These are phyloP conservation scores for Trogon melanurus DNA, from an alignment of 2,113 vertebrate species.

Conservation along the genomic window DNA sequence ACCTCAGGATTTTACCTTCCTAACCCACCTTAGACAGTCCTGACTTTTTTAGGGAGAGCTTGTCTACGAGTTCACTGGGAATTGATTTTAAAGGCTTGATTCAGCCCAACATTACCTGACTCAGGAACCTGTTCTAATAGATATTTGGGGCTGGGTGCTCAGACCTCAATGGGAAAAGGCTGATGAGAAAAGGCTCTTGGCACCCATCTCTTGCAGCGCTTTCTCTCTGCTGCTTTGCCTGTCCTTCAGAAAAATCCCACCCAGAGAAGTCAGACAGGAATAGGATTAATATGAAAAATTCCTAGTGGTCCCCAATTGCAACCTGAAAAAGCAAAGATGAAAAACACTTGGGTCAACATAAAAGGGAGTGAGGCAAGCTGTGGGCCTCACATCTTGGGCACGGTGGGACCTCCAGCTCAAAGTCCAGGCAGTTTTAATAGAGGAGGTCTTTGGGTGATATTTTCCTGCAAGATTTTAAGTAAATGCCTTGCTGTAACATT, in stretches of 20 bases:
- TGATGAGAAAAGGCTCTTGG: background rate
- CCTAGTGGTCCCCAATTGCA: background rate
- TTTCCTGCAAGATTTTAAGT: slow-evolving; percentile 68
- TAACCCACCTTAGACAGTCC: background rate
- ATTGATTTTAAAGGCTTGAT: background rate
- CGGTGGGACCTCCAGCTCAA: background rate
- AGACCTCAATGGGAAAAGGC: background rate
- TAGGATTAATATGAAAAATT: background rate
- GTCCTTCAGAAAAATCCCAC: background rate
- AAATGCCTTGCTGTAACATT: slow-evolving; percentile 74
- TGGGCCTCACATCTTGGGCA: background rate
- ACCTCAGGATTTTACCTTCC: background rate
- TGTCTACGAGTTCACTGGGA: background rate
- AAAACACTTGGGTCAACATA: background rate
- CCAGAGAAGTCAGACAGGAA: background rate
- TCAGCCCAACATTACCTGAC: background rate
- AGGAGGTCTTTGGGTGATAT: slow-evolving; percentile 54
- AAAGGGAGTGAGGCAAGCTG: background rate
- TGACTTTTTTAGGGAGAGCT: background rate
- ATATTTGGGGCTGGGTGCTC: background rate
- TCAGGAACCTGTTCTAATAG: background rate
- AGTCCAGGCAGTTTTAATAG: slow-evolving; percentile 3
- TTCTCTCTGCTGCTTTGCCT: background rate
- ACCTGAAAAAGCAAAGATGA: background rate
- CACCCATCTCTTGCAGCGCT: background rate